phyloP scores from a whole-genome alignment of 1,140 invertebrate genomes.

The Lepidurus couesii region DNA sequence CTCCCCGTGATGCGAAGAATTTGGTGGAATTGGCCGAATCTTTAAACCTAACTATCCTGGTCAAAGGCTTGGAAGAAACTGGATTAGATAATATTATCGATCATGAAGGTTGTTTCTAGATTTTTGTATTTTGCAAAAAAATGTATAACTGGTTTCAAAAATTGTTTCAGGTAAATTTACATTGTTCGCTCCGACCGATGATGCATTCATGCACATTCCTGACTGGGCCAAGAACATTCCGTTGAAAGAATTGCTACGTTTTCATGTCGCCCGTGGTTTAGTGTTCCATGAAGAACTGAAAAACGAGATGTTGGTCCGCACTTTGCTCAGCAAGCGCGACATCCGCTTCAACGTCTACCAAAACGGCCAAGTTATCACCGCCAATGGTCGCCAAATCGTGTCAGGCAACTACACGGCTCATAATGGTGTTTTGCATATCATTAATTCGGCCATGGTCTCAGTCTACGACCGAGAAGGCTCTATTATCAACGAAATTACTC shows the following conservation, averaged over 20 bases:
- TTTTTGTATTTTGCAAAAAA: neutral
- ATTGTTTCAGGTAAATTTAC: constrained; percentile 33
- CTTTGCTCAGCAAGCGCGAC: constrained; percentile 33
- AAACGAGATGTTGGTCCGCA: constrained; percentile 31
- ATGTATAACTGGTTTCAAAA: neutral
- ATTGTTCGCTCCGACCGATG: constrained; percentile 35
- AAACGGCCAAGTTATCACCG: constrained; percentile 31
- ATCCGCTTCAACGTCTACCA: constrained; percentile 34
- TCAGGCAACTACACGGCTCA: constrained; percentile 33
- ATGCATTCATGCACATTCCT: constrained; percentile 33
- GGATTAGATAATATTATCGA: constrained; percentile 34
- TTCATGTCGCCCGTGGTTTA: constrained; percentile 34
- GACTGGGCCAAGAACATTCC: constrained; percentile 34
- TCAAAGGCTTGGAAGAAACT: constrained; percentile 35
- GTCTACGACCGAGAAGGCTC: constrained; percentile 29
- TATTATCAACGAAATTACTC: constrained; percentile 26
- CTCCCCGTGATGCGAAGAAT: constrained; percentile 31
- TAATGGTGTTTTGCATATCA: constrained; percentile 36
- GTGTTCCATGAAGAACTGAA: constrained; percentile 29
- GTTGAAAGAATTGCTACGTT: constrained; percentile 35
- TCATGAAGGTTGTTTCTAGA: constrained; percentile 32
- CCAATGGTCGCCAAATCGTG: constrained; percentile 29
- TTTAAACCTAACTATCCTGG: constrained; percentile 33
- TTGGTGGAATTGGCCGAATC: constrained; percentile 35
- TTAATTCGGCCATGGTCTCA: constrained; percentile 32